These are phyloP conservation scores for Scaptodrosophila latifasciaeformis DNA, from an alignment of 2,888 invertebrate genomes.

Conservation along the genomic window DNA sequence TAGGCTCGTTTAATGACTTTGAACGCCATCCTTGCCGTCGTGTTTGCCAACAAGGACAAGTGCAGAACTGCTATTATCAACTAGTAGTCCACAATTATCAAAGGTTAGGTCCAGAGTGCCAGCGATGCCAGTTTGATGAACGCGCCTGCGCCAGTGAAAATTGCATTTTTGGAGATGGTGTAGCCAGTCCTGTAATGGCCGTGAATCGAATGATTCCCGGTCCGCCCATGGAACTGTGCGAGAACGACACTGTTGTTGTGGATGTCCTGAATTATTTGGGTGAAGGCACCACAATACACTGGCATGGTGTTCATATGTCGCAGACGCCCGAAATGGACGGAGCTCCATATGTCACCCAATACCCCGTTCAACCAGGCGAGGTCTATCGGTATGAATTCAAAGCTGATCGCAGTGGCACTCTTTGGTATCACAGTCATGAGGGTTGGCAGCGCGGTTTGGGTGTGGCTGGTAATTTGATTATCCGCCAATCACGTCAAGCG, in stretches of 20 bases:
- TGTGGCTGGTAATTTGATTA: conserved; percentile 62
- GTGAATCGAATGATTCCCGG: conserved; percentile 71
- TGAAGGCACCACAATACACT: conserved; percentile 69
- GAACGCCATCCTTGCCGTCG: conserved; percentile 69
- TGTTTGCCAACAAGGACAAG: conserved; percentile 63
- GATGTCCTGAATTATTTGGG: conserved; percentile 68
- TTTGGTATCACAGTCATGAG: conserved; percentile 71
- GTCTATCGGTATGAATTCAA: conserved; percentile 64
- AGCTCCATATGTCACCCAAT: conserved; percentile 64
- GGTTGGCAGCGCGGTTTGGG: conserved; percentile 70
- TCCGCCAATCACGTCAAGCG: conserved; percentile 59
- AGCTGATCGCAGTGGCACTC: conserved; percentile 67
- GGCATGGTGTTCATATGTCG: conserved; percentile 71
- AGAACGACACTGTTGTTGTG: conserved; percentile 69
- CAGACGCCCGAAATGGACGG: conserved; percentile 71
- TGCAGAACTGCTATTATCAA: conserved; percentile 67
- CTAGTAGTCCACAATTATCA: conserved; percentile 70
- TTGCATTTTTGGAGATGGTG: conserved; percentile 70
- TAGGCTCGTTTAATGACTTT: conserved; percentile 47
- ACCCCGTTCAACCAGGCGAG: conserved; percentile 69
- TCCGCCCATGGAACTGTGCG: conserved; percentile 69
- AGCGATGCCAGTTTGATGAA: conserved; percentile 61
- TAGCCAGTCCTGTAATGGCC: conserved; percentile 66
- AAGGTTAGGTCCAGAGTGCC: conserved; percentile 66
- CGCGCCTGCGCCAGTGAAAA: conserved; percentile 55